Conservation (phyloP, 1,140 invertebrate genomes). For the Bombus breviceps region DNA sequence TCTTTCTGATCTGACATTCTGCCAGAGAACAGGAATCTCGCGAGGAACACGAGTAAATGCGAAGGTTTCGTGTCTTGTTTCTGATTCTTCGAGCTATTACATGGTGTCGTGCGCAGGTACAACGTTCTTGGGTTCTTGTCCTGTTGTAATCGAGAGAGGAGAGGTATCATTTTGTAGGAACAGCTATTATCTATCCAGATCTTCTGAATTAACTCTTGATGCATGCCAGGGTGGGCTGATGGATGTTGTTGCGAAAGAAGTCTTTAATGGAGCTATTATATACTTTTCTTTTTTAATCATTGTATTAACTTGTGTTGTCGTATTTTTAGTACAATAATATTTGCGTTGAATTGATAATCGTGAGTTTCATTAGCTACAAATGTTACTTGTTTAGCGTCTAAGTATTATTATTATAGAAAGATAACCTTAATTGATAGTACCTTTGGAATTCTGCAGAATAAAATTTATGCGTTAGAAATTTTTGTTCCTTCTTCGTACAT, state of each 20-base stretch:
- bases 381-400: background rate
- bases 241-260: background rate
- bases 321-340: background rate
- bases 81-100: background rate
- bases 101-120: background rate
- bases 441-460: too few relatives aligned
- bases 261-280: background rate
- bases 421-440: too few relatives aligned
- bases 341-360: background rate
- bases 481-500: too few relatives aligned
- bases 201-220: background rate
- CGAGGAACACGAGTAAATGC: background rate
- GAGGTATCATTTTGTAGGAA: background rate
- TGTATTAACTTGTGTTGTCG: background rate
- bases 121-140: background rate
- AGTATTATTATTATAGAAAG: background rate
- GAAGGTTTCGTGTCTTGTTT: background rate
- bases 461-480: too few relatives aligned
- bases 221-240: background rate
- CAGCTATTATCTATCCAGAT: background rate
- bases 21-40: background rate
- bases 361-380: background rate
- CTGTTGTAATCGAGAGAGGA: background rate
- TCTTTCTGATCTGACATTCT: background rate
- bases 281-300: background rate